These are phyloP conservation scores for Scaptomyza montana DNA, from an alignment of 1,140 invertebrate species.

Conservation along the genomic window DNA sequence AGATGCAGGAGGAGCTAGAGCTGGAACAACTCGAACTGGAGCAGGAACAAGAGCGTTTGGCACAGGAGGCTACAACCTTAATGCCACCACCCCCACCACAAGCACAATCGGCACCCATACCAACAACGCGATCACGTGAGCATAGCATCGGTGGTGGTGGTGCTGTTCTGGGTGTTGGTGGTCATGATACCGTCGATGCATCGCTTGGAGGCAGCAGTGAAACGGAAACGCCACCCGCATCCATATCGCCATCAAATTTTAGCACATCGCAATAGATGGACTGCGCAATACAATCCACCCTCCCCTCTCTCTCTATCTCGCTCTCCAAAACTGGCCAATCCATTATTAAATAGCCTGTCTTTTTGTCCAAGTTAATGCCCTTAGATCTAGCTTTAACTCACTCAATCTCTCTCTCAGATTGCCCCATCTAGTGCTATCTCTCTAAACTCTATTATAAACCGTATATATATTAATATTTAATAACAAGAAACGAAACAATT, in stretches of 20 bases:
- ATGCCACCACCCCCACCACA: constrained; percentile 43
- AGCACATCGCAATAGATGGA: constrained; percentile 62
- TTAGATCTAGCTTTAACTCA: too few relatives aligned
- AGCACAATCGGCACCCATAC: constrained; percentile 48
- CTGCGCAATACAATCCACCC: neutral
- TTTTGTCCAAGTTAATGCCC: constrained; percentile 9
- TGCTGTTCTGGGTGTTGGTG: neutral
- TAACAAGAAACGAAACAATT: constrained; percentile 44
- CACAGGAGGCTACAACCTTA: constrained; percentile 8
- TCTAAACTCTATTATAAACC: constrained; percentile 38
- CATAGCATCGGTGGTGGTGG: neutral
- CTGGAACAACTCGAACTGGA: constrained; percentile 64
- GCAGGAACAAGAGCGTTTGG: constrained; percentile 43
- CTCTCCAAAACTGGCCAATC: neutral
- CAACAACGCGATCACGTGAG: constrained; percentile 24
- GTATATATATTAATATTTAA: constrained; percentile 52
- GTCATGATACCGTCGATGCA: constrained; percentile 55
- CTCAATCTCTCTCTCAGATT: neutral
- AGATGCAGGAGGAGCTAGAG: constrained; percentile 68
- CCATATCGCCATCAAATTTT: constrained; percentile 67
- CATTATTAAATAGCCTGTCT: constrained; percentile 9
- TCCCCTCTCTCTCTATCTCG: neutral
- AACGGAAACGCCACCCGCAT: constrained; percentile 64
- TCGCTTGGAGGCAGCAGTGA: constrained; percentile 44
- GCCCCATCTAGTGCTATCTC: constrained; percentile 44